These are phyloP conservation scores for Osmerus mordax DNA, from an alignment of 2,113 vertebrate genomes.

Conservation along the genomic window DNA sequence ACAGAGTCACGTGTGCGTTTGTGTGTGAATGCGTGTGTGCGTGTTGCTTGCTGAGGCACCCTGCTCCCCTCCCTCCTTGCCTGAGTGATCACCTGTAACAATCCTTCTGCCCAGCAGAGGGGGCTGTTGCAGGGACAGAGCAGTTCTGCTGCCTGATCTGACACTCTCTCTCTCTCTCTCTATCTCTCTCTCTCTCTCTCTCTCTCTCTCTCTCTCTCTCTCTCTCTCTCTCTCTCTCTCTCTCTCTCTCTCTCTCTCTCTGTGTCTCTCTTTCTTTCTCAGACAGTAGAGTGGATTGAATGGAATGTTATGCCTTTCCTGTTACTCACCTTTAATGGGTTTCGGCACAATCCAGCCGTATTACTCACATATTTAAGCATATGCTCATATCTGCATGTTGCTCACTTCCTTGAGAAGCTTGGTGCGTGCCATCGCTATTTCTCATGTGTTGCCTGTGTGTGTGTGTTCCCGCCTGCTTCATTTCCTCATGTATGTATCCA, in stretches of 20 bases:
- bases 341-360: background rate
- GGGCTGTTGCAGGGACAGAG: background rate
- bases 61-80: background rate
- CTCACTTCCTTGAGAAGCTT: too few relatives aligned
- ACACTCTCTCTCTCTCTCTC: too few relatives aligned
- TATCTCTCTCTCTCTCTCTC: too few relatives aligned
- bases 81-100: background rate
- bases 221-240: too few relatives aligned
- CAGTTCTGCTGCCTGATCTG: background rate
- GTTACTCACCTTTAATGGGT: background rate
- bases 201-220: too few relatives aligned
- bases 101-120: too few relatives aligned
- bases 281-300: conserved; percentile 35
- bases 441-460: too few relatives aligned
- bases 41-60: background rate
- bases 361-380: background rate
- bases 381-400: background rate
- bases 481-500: too few relatives aligned
- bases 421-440: too few relatives aligned
- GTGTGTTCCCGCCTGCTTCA: too few relatives aligned
- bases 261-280: too few relatives aligned
- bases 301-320: conserved; percentile 1
- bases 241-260: too few relatives aligned
- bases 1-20: background rate
- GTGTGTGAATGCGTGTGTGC: background rate